phyloP scores from a whole-genome alignment of 2,888 invertebrate genomes.

The Temnothorax ravouxi region DNA sequence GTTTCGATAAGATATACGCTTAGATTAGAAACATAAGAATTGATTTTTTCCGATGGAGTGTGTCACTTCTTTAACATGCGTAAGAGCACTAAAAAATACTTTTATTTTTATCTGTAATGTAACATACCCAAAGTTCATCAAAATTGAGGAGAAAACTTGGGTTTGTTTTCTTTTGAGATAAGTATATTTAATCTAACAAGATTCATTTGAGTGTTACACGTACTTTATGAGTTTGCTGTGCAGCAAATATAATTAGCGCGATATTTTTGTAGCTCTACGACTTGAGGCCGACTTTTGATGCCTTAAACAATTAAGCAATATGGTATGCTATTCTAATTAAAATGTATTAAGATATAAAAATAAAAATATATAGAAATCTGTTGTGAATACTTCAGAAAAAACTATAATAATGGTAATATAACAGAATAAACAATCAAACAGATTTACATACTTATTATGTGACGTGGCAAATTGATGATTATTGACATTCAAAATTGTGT shows the following conservation, averaged over 20 bases:
- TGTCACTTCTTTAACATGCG: not conserved
- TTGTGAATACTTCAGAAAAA: not conserved
- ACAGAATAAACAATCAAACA: not conserved
- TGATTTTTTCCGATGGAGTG: not conserved
- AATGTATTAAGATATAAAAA: not conserved
- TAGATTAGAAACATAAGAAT: not conserved
- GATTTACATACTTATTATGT: not conserved
- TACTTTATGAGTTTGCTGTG: no score
- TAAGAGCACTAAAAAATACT: no score
- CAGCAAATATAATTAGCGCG: not conserved
- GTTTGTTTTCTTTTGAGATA: not conserved
- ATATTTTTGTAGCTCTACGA: not conserved
- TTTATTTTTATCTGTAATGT: no score
- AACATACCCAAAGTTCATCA: no score
- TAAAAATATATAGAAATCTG: not conserved
- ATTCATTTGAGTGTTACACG: no score
- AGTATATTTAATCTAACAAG: not conserved
- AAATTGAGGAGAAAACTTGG: no score
- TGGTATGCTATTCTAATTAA: not conserved
- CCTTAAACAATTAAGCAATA: not conserved
- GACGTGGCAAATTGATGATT: not conserved
- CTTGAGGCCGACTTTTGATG: not conserved
- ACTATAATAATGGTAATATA: not conserved
- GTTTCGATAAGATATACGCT: not conserved
- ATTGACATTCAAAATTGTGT: not conserved